phyloP scores from a whole-genome alignment of 2,797 vertebrate species.

The Melanotaenia trifasciata region DNA sequence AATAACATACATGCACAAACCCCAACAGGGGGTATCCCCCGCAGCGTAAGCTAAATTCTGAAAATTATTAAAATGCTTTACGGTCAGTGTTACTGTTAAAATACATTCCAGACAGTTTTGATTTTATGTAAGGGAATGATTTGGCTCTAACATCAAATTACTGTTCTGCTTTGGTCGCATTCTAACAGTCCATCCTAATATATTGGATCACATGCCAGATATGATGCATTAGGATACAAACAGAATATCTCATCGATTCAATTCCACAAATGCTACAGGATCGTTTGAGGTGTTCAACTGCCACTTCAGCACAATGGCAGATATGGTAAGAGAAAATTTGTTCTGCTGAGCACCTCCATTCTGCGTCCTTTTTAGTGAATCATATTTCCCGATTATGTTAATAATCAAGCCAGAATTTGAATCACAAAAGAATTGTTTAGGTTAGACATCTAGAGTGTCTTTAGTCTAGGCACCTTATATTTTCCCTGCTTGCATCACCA shows the following conservation, averaged over 20 bases:
- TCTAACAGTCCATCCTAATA: constrained; percentile 57
- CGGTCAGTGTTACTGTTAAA: constrained; percentile 14
- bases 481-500: constrained; percentile 40
- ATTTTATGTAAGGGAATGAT: constrained; percentile 24
- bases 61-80: not conserved
- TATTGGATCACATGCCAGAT: constrained; percentile 59
- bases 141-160: constrained; percentile 27
- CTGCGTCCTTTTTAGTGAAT: constrained; percentile 25
- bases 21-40: not conserved
- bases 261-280: constrained; percentile 39
- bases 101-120: constrained; percentile 18
- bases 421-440: constrained; percentile 35
- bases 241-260: constrained; percentile 57
- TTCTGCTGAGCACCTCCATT: constrained; percentile 19
- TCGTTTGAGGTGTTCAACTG: constrained; percentile 45
- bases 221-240: constrained; percentile 61
- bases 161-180: constrained; percentile 21
- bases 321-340: not conserved
- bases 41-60: not conserved
- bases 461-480: constrained; percentile 40
- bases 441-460: constrained; percentile 34
- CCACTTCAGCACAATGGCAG: constrained; percentile 15
- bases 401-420: constrained; percentile 47
- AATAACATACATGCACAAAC: not conserved
- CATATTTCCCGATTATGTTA: constrained; percentile 35